A percentile compares a stretch with the other conserved stretches of the same genome.
phyloP scores from a whole-genome alignment of 2,113 vertebrate species.

The Salminus brasiliensis region DNA sequence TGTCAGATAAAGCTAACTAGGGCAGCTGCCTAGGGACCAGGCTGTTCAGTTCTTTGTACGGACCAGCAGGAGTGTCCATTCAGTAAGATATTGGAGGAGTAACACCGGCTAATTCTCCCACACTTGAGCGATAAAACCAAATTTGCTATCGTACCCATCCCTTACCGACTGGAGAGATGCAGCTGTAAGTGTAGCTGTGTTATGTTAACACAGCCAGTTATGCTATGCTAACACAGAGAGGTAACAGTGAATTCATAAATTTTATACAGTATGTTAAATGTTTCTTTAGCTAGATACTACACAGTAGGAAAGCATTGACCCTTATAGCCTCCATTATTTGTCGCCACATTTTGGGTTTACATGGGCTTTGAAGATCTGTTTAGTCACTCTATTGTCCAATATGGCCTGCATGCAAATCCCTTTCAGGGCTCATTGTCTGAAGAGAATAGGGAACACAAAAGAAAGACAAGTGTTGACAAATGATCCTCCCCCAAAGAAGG shows the following conservation, averaged over 20 bases:
- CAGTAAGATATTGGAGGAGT: conserved; percentile 10
- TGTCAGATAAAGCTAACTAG: background rate
- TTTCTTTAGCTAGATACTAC: conserved; percentile 2
- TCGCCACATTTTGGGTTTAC: conserved; percentile 73
- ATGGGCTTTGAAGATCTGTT: conserved; percentile 67
- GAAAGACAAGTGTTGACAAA: conserved; percentile 80
- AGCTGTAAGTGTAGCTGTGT: background rate
- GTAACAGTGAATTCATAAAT: too few species aligned
- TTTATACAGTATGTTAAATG: background rate
- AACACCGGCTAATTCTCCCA: conserved; percentile 53
- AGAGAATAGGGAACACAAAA: conserved; percentile 73
- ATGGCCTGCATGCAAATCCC: conserved; percentile 73
- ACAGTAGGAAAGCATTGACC: background rate
- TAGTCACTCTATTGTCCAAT: conserved; percentile 66
- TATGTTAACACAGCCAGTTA: background rate
- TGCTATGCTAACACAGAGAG: background rate
- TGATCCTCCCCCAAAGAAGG: conserved; percentile 74
- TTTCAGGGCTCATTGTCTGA: conserved; percentile 72
- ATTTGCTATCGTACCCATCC: background rate
- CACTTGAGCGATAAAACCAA: conserved; percentile 32
- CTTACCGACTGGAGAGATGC: background rate
- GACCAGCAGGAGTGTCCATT: conserved; percentile 63
- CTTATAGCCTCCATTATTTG: conserved; percentile 54
- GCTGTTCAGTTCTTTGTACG: conserved; percentile 63
- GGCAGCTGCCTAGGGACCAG: conserved; percentile 46